Evolutionary conservation across 2,888 invertebrate genomes (phyloP).

Genomic region (Coelopa pilipes): DNA sequence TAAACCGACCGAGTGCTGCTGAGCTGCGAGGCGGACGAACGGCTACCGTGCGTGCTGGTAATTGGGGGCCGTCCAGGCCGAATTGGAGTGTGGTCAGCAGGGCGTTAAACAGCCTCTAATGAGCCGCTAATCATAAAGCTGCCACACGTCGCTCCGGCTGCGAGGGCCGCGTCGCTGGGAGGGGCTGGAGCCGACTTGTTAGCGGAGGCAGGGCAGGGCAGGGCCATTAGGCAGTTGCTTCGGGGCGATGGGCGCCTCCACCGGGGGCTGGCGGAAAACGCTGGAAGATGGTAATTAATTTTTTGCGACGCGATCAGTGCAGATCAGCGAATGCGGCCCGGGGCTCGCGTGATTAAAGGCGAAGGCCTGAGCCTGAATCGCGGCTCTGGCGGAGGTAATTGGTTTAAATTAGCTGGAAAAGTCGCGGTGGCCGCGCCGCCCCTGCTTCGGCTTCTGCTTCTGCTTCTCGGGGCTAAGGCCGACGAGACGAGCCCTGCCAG

Average conservation of each 20-base stretch:
- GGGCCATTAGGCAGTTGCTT: constrained; percentile 6
- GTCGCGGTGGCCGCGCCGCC: constrained; percentile 14
- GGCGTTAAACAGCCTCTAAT: constrained; percentile 50
- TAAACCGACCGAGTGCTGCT: neutral
- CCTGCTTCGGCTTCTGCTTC: too few relatives aligned
- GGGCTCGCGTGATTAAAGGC: constrained; percentile 18
- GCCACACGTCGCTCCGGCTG: constrained; percentile 23
- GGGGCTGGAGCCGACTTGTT: constrained; percentile 1
- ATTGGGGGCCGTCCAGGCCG: constrained; percentile 23
- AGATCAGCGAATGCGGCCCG: neutral
- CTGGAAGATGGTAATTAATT: constrained; percentile 2
- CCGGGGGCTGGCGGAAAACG: neutral
- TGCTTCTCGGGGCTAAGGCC: too few relatives aligned
- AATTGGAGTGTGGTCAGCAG: constrained; percentile 37
- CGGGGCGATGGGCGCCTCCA: neutral
- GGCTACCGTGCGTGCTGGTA: constrained; percentile 31
- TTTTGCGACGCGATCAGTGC: too few relatives aligned
- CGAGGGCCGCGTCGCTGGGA: neutral
- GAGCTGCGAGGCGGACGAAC: constrained; percentile 28
- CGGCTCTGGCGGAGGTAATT: constrained; percentile 19
- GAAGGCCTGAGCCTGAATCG: neutral
- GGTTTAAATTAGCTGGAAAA: constrained; percentile 11
- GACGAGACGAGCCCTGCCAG: neutral
- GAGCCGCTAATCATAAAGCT: constrained; percentile 52
- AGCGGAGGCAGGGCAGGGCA: constrained; percentile 2